These are phyloP conservation scores for Drosophila saltans DNA, from an alignment of 1,140 invertebrate species.

Conservation along the genomic window DNA sequence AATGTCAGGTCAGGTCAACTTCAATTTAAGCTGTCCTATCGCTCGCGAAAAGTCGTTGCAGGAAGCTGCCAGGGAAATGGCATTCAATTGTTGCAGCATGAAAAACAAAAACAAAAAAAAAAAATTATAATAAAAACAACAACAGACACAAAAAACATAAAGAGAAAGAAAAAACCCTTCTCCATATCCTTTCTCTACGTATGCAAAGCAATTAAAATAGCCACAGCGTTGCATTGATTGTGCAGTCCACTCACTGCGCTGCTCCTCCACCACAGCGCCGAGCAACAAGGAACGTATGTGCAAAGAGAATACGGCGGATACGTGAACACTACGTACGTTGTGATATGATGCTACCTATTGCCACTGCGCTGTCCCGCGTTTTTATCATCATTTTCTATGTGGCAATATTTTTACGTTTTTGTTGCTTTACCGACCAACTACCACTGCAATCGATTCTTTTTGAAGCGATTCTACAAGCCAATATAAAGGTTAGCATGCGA, in stretches of 20 bases:
- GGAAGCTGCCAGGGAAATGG: conserved; percentile 7
- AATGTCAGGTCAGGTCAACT: conserved; percentile 5
- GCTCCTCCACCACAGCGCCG: background rate
- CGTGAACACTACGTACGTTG: background rate
- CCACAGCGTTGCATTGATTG: conserved; percentile 44
- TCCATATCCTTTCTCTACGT: conserved; percentile 15
- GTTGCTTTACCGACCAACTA: conserved; percentile 18
- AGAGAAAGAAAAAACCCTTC: background rate
- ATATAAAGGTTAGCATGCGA: conserved; percentile 33
- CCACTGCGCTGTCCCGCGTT: conserved; percentile 12
- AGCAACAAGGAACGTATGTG: background rate
- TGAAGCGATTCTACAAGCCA: background rate
- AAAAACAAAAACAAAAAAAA: conserved; percentile 3
- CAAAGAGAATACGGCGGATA: background rate
- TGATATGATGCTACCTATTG: background rate
- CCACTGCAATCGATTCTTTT: conserved; percentile 10
- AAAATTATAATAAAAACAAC: background rate
- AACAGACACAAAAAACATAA: background rate
- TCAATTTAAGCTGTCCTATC: conserved; percentile 11
- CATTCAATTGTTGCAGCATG: conserved; percentile 7
- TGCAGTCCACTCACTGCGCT: conserved; percentile 6
- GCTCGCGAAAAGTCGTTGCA: conserved; percentile 1
- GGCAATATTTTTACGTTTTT: conserved; percentile 20
- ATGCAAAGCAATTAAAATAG: conserved; percentile 60
- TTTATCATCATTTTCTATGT: conserved; percentile 24